Conservation (phyloP, 2,888 invertebrate species). For the Oscheius myriophilus region DNA sequence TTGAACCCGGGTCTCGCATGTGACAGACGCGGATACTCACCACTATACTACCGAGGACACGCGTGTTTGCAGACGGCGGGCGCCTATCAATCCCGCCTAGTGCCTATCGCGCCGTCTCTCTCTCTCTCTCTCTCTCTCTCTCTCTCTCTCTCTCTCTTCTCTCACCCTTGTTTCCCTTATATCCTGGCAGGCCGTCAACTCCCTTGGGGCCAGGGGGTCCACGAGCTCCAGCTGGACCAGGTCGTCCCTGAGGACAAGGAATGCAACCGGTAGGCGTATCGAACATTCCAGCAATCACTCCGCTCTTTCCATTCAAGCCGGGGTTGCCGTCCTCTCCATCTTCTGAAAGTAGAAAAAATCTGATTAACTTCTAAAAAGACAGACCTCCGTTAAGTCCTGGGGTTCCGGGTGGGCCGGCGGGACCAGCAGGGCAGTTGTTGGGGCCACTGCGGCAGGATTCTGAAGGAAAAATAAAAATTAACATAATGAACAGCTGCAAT, state of each 20-base stretch:
- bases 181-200: conserved; percentile 4
- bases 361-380: neutral
- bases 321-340: conserved; percentile 3
- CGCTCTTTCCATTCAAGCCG: conserved; percentile 12
- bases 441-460: conserved; percentile 6
- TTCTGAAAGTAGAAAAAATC: neutral
- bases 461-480: too few relatives aligned
- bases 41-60: conserved; percentile 67
- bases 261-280: conserved; percentile 25
- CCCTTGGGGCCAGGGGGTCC: conserved; percentile 17
- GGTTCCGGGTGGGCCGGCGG: conserved; percentile 13
- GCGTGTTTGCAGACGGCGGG: too few relatives aligned
- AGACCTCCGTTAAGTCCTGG: conserved; percentile 4
- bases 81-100: too few relatives aligned
- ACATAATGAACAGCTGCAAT: too few relatives aligned
- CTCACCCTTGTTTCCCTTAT: conserved; percentile 16
- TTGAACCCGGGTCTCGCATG: conserved; percentile 69
- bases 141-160: neutral
- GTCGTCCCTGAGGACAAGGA: conserved; percentile 19
- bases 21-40: conserved; percentile 69
- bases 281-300: conserved; percentile 18
- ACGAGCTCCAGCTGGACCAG: conserved; percentile 1
- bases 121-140: neutral
- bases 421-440: conserved; percentile 24
- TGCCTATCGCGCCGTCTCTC: neutral